These are phyloP conservation scores for Seladonia tumulorum DNA, from an alignment of 2,888 invertebrate genomes.

Conservation along the genomic window DNA sequence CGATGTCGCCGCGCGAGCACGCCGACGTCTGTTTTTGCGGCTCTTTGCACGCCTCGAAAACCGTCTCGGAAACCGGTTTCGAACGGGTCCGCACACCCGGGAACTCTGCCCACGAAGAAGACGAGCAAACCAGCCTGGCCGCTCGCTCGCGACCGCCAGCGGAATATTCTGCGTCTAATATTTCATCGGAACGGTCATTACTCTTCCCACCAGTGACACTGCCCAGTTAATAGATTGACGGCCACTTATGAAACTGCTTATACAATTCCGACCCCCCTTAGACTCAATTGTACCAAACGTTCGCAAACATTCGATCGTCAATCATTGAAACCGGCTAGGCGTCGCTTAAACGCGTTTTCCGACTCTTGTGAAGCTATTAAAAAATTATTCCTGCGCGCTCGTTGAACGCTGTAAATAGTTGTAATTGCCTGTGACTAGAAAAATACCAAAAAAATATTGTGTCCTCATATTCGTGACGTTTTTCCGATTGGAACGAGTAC, in stretches of 20 bases:
- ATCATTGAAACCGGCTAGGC: neutral
- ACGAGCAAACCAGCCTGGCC: neutral
- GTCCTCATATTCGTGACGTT: neutral
- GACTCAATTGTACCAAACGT: neutral
- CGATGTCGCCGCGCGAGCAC: constrained; percentile 16
- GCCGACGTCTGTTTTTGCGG: neutral
- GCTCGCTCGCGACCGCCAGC: neutral
- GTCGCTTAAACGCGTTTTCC: neutral
- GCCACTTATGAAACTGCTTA: neutral
- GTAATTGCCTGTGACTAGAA: too few species aligned
- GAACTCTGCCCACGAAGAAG: neutral
- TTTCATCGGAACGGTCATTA: constrained; percentile 3
- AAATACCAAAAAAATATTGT: too few species aligned
- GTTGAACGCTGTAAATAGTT: neutral
- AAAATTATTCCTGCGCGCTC: neutral
- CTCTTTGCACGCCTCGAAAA: neutral
- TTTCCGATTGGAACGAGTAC: neutral
- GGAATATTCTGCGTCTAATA: constrained; percentile 7
- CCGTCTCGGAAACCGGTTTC: neutral
- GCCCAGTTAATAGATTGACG: neutral
- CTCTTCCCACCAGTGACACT: neutral
- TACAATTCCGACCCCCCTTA: neutral
- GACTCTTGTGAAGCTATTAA: neutral
- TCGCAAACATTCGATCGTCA: neutral
- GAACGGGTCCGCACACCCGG: neutral